Evolutionary conservation across 2,797 vertebrate species (phyloP).

Genomic region (Natrix natrix): DNA sequence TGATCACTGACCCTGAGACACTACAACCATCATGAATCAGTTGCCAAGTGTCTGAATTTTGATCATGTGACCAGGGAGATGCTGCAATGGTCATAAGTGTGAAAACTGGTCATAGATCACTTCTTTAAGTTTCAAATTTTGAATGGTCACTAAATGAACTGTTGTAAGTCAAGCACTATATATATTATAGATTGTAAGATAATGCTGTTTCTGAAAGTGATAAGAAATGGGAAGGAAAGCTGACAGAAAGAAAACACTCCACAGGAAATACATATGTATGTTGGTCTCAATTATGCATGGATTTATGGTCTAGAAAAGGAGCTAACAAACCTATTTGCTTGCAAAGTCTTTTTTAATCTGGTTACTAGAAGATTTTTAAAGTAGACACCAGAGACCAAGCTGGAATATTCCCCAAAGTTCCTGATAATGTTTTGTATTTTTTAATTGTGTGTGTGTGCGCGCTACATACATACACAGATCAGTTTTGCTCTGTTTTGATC

Average conservation of each 20-base stretch:
- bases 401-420: neutral
- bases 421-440: neutral
- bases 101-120: neutral
- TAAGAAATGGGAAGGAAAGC: neutral
- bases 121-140: neutral
- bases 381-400: neutral
- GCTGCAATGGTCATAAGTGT: neutral
- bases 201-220: neutral
- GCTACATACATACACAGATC: neutral
- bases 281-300: neutral
- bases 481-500: neutral
- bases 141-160: neutral
- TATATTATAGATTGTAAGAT: neutral
- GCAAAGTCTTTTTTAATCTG: neutral
- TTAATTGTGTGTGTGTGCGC: neutral
- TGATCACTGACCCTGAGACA: neutral
- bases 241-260: neutral
- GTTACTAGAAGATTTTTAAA: neutral
- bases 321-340: neutral
- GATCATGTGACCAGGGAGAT: neutral
- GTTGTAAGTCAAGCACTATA: neutral
- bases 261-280: neutral
- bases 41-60: neutral
- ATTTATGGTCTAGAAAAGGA: neutral
- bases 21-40: neutral